Evolutionary conservation across 2,797 vertebrate species (phyloP).

Genomic region (Acanthiza pusilla): DNA sequence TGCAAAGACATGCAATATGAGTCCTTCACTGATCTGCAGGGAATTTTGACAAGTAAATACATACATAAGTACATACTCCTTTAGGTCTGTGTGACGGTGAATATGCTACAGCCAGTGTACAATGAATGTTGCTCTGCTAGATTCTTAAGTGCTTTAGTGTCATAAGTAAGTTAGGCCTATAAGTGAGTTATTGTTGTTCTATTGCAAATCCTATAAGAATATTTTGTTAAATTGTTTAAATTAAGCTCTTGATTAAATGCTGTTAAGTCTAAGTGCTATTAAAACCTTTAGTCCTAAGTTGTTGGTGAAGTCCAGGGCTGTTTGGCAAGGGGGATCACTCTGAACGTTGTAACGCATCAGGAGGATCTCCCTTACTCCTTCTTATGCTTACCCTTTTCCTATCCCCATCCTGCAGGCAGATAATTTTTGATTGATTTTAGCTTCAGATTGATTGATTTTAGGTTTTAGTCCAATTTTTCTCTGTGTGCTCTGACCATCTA

Average conservation of each 20-base stretch:
- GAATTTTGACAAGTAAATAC: not conserved
- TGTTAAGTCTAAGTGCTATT: not conserved
- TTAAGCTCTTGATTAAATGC: not conserved
- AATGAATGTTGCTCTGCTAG: not conserved
- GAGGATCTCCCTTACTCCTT: not conserved
- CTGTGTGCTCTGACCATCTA: not conserved
- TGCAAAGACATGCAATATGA: not conserved
- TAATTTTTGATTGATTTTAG: not conserved
- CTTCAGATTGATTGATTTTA: not conserved
- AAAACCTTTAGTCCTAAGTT: not conserved
- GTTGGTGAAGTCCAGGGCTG: not conserved
- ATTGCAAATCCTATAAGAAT: not conserved
- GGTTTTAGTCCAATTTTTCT: not conserved
- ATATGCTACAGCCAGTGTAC: not conserved
- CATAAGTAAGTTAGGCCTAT: not conserved
- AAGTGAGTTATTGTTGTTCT: not conserved
- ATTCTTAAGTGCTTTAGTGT: not conserved
- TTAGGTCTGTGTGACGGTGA: not conserved
- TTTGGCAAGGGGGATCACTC: not conserved
- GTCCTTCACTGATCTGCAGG: not conserved
- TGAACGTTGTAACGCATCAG: not conserved
- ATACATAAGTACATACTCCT: not conserved
- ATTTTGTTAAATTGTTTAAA: not conserved
- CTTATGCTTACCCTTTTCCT: not conserved
- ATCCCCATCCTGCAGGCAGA: not conserved